A percentile compares a stretch with the other conserved stretches of the same genome.
These are phyloP conservation scores for Siniperca undulata DNA, from an alignment of 2,797 vertebrate species.

Conservation along the genomic window DNA sequence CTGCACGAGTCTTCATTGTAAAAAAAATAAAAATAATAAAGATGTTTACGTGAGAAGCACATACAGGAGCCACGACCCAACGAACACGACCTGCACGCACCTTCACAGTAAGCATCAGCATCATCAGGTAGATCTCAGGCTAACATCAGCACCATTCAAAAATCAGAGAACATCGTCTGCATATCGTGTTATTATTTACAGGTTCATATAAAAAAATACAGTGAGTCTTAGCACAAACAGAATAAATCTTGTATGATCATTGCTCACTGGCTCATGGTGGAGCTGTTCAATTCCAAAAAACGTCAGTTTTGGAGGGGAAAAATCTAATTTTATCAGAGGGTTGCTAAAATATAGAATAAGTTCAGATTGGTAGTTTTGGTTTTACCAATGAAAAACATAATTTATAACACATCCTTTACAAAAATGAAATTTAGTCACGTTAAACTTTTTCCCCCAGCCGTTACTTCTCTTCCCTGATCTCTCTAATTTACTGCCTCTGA, in stretches of 20 bases:
- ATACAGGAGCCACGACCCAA: neutral
- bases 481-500: neutral
- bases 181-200: conserved; percentile 72
- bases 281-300: neutral
- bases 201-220: conserved; percentile 55
- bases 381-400: conserved; percentile 1
- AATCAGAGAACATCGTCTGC: conserved; percentile 25
- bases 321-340: neutral
- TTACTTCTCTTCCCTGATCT: neutral
- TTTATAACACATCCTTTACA: neutral
- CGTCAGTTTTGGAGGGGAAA: neutral
- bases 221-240: conserved; percentile 23
- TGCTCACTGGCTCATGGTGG: neutral
- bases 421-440: neutral
- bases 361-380: neutral
- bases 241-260: conserved; percentile 10
- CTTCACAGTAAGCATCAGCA: conserved; percentile 3
- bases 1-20: neutral
- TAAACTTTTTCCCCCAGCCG: neutral
- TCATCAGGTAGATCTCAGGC: conserved; percentile 26
- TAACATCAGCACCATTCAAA: conserved; percentile 34
- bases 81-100: neutral
- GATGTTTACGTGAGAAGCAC: conserved; percentile 9
- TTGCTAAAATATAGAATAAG: conserved; percentile 20
- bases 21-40: neutral